Evolutionary conservation across 2,888 invertebrate species (phyloP).

Genomic region (Acronicta psi): DNA sequence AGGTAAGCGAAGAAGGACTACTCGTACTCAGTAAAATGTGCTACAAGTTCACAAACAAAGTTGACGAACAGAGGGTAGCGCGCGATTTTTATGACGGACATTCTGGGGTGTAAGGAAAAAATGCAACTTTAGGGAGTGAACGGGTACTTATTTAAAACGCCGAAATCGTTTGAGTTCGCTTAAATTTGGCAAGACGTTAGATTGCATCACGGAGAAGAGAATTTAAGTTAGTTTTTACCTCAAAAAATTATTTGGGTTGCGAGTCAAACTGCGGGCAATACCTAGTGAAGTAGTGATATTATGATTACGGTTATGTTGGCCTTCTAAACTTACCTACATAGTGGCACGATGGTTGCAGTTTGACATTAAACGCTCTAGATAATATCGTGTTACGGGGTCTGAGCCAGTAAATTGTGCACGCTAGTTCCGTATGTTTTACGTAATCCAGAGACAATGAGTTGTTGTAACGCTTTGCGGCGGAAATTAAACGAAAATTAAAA

Average conservation of each 20-base stretch:
- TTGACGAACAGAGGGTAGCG: too few species aligned
- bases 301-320: not conserved
- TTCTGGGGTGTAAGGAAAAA: too few species aligned
- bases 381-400: constrained; percentile 51
- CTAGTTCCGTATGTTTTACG: constrained; percentile 53
- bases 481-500: constrained; percentile 19
- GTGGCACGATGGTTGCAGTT: constrained; percentile 29
- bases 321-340: constrained; percentile 16
- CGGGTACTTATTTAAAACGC: too few species aligned
- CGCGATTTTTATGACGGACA: too few species aligned
- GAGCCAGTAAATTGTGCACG: constrained; percentile 53
- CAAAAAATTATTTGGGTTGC: too few species aligned
- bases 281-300: not conserved
- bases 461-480: constrained; percentile 23
- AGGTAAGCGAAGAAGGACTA: constrained; percentile 17
- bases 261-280: too few species aligned
- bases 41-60: too few species aligned
- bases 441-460: constrained; percentile 41
- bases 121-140: too few species aligned
- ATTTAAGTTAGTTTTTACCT: too few species aligned
- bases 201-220: too few species aligned
- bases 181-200: too few species aligned
- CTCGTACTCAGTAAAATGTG: constrained; percentile 4
- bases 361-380: constrained; percentile 52
- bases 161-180: too few species aligned